Evolutionary conservation across 2,113 vertebrate species (phyloP), one percentile per base, ranked within the genome.

Genomic region (Hoplias malabaricus): DNA sequence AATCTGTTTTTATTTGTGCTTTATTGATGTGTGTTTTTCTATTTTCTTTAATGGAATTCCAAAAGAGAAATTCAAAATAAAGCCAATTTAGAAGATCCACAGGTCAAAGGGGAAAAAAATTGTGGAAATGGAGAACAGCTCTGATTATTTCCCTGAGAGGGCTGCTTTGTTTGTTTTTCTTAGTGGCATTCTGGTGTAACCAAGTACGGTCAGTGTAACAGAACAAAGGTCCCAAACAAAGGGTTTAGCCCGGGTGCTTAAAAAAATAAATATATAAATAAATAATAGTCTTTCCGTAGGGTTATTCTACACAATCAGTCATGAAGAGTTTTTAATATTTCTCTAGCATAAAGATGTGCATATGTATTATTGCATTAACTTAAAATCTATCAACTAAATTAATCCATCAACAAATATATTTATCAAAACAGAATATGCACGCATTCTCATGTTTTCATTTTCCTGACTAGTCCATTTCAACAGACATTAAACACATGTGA

Each of bases 201-300:
- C 66, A 46, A 69, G 66, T 69, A 48, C 40, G 31, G 66, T 69
- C 66, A 69, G 66, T 50, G 29, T 69, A 21, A 53, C 19, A 69
- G 67, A 69, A 50, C 67, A 69, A 69, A 69, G 67, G 43, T 69
- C 29, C 29, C 46, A 50, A 69, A 69, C 67, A 69, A 69, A 69
- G 43, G 14, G 43, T 50, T 69, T 11, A 46, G 65, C 33, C 31
- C 34, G n/a, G n/a, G n/a, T n/a, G n/a, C n/a, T n/a, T n/a, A n/a
- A n/a, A n/a, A n/a, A n/a, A n/a, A n/a, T n/a, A 63, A 36, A 33
- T 29, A 68, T 42, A 68, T 4, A 46, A 68, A 68, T 29, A n/a
- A n/a, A n/a, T n/a, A n/a, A n/a, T n/a, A n/a, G 11, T 68, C 65
- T 67, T 43, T 43, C 21, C 19, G 40, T 67, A 25, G 8, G 21